phyloP scores from a whole-genome alignment of 2,888 invertebrate species.

The Diloba caeruleocephala region DNA sequence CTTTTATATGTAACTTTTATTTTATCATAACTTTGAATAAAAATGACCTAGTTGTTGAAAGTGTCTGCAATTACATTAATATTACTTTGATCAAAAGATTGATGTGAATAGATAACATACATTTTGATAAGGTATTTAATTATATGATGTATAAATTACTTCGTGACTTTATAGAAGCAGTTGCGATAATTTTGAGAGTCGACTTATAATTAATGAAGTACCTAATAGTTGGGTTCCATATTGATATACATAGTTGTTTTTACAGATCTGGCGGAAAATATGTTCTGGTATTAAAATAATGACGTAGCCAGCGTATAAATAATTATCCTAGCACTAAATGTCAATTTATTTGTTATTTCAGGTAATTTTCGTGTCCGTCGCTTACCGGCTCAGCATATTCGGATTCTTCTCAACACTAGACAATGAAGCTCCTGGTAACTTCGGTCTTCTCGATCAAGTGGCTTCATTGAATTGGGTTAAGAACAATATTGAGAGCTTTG shows the following conservation, averaged over 20 bases:
- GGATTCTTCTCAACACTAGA: conserved; percentile 95
- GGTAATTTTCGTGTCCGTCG: conserved; percentile 94
- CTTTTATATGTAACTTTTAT: conserved; percentile 13
- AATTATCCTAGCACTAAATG: no score
- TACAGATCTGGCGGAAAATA: no score
- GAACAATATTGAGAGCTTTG: conserved; percentile 92
- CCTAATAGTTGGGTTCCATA: no score
- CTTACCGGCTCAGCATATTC: conserved; percentile 94
- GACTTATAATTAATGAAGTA: no score
- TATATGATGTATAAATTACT: no score
- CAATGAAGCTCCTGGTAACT: conserved; percentile 94
- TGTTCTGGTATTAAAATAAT: no score
- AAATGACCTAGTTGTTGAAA: conserved; percentile 23
- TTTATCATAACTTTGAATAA: conserved; percentile 26
- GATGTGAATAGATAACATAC: conserved; percentile 4
- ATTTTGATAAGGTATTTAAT: neutral
- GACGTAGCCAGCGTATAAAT: no score
- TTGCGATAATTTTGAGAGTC: neutral
- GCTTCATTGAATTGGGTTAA: conserved; percentile 94
- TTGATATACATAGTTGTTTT: no score
- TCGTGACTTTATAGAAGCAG: neutral
- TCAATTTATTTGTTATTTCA: conserved; percentile 66
- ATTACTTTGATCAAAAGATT: conserved; percentile 5
- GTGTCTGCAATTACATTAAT: neutral
- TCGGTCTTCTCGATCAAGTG: conserved; percentile 94